These are phyloP conservation scores for Trichosurus vulpecula DNA, from an alignment of 2,797 vertebrate genomes.

Conservation along the genomic window DNA sequence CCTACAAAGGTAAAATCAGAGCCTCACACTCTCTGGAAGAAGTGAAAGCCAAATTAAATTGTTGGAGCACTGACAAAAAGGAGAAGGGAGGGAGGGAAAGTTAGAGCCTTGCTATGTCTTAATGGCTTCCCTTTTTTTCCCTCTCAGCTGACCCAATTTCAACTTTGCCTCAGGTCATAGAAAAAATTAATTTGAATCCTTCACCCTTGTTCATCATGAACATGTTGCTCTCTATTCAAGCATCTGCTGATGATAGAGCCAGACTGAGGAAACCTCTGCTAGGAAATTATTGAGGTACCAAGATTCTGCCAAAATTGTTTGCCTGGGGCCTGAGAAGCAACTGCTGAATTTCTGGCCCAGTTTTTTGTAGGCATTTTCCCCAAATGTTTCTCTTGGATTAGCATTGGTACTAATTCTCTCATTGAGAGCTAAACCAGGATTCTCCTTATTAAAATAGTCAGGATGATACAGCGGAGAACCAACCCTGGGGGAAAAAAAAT, in stretches of 20 bases:
- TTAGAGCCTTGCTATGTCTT: background rate
- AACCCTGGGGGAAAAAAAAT: background rate
- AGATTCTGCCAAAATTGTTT: slow-evolving; percentile 15
- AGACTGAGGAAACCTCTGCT: slow-evolving; percentile 16
- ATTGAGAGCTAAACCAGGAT: background rate
- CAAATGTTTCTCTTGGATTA: slow-evolving; percentile 17
- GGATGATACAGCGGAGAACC: background rate
- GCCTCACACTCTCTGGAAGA: background rate
- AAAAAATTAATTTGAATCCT: slow-evolving; percentile 73
- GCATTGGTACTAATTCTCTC: background rate
- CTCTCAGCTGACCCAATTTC: slow-evolving; percentile 60
- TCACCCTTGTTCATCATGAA: slow-evolving; percentile 55
- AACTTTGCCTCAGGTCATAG: slow-evolving; percentile 62
- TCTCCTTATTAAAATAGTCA: background rate
- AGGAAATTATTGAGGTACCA: slow-evolving; percentile 26
- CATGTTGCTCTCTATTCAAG: slow-evolving; percentile 3
- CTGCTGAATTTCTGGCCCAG: slow-evolving; percentile 19
- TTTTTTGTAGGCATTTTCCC: slow-evolving; percentile 16
- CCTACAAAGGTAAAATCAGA: background rate
- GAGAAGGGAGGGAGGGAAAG: background rate
- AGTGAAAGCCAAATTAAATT: slow-evolving; percentile 61
- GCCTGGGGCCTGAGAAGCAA: slow-evolving; percentile 30
- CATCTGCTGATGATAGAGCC: slow-evolving; percentile 28
- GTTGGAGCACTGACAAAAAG: background rate
- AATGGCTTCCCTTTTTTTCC: slow-evolving; percentile 46